phyloP scores from a whole-genome alignment of 2,113 vertebrate species.

The Amazona guildingii region DNA sequence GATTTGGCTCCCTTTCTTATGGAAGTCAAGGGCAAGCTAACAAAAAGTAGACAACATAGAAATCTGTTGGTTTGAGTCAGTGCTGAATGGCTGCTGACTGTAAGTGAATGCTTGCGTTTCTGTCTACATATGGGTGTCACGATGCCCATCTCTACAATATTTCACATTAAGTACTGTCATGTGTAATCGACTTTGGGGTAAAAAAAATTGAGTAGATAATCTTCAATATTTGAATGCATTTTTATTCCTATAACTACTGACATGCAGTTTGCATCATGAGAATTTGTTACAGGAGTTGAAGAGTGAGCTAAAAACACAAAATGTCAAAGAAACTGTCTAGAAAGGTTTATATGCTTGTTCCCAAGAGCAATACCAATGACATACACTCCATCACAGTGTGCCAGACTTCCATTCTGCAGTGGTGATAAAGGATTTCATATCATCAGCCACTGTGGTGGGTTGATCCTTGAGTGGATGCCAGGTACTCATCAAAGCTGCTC shows the following conservation, averaged over 20 bases:
- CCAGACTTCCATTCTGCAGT: neutral
- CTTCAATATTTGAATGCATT: neutral
- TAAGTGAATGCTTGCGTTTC: neutral
- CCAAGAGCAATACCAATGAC: neutral
- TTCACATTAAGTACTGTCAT: neutral
- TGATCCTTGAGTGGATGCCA: neutral
- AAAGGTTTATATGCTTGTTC: neutral
- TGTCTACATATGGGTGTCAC: neutral
- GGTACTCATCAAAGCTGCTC: neutral
- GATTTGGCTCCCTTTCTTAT: neutral
- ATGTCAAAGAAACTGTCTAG: neutral
- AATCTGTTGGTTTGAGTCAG: neutral
- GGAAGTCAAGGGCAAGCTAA: neutral
- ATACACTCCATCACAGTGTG: fast-evolving
- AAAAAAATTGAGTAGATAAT: neutral
- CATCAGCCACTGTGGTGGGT: neutral
- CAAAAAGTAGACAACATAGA: neutral
- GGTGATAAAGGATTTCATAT: neutral
- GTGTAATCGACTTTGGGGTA: neutral
- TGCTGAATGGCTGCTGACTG: neutral
- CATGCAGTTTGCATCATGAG: neutral
- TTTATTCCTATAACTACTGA: neutral
- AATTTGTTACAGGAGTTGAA: neutral
- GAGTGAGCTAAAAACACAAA: neutral
- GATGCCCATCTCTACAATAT: neutral